phyloP scores from a whole-genome alignment of 2,113 vertebrate species.

The Xiphorhynchus elegans region DNA sequence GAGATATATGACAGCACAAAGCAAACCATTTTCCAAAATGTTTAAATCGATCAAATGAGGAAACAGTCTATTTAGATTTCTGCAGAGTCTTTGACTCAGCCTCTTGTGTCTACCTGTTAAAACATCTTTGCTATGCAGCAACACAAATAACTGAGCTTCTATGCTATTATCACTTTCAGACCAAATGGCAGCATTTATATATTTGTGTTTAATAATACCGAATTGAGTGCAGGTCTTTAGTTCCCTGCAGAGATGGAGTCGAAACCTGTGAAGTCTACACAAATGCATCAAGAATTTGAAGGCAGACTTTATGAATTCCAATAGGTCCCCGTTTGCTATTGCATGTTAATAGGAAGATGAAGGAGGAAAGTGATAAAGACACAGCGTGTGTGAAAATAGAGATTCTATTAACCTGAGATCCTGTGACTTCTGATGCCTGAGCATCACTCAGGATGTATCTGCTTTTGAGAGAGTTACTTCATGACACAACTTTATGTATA shows the following conservation, averaged over 20 bases:
- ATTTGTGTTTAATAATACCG: slow-evolving; percentile 48
- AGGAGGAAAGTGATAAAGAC: background rate
- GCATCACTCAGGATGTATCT: background rate
- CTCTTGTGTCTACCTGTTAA: background rate
- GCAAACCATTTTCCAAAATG: background rate
- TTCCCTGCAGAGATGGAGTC: slow-evolving; percentile 43
- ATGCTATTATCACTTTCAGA: background rate
- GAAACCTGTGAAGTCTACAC: slow-evolving; percentile 37
- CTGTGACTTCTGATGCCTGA: slow-evolving; percentile 2
- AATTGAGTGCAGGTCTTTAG: slow-evolving; percentile 36
- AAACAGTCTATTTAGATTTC: background rate
- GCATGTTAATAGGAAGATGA: slow-evolving; percentile 57
- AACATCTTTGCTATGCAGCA: background rate
- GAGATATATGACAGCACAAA: background rate
- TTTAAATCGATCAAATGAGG: background rate
- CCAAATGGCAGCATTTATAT: slow-evolving; percentile 35
- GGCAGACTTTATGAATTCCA: slow-evolving; percentile 36
- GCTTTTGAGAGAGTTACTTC: background rate
- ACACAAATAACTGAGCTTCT: background rate
- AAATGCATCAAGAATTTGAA: slow-evolving; percentile 49
- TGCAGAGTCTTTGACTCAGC: background rate
- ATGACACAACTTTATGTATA: background rate
- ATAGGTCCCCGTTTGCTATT: slow-evolving; percentile 3
- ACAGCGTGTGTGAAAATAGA: background rate
- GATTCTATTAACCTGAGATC: slow-evolving; percentile 42